These are phyloP conservation scores for Pogonomyrmex californicus DNA, from an alignment of 1,140 invertebrate species.

Conservation along the genomic window DNA sequence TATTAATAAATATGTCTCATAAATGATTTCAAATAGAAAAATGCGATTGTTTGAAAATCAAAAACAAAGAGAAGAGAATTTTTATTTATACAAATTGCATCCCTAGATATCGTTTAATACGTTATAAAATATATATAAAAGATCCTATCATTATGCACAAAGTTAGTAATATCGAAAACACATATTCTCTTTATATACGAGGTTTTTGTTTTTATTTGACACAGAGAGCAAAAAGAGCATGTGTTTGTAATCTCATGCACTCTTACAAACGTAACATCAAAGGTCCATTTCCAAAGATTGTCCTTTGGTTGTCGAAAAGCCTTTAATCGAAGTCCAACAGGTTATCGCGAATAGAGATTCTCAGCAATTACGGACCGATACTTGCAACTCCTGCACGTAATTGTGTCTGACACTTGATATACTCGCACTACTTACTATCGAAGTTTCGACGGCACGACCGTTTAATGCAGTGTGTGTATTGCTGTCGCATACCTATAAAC, in stretches of 20 bases:
- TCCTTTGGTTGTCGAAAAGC: constrained; percentile 43
- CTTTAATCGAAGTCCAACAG: constrained; percentile 75
- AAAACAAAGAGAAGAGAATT: neutral
- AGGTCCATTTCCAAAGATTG: neutral
- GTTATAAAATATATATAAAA: neutral
- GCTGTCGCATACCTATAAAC: neutral
- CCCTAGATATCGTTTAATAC: neutral
- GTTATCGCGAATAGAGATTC: constrained; percentile 71
- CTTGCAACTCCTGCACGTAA: constrained; percentile 65
- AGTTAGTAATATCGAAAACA: constrained; percentile 6
- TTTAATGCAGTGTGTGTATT: constrained; percentile 5
- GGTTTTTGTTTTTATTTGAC: neutral
- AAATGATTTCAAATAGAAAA: neutral
- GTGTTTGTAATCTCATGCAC: neutral
- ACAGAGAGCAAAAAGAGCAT: neutral
- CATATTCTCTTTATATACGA: neutral
- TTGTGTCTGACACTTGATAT: constrained; percentile 71
- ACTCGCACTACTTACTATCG: constrained; percentile 69
- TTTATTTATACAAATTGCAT: neutral
- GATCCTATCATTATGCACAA: neutral
- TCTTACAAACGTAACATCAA: neutral
- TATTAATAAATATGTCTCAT: neutral
- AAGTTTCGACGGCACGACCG: constrained; percentile 43
- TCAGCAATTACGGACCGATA: constrained; percentile 70
- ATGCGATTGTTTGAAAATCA: neutral